Conservation (phyloP, 2,113 vertebrate genomes). For the Chaenogobius annularis region DNA sequence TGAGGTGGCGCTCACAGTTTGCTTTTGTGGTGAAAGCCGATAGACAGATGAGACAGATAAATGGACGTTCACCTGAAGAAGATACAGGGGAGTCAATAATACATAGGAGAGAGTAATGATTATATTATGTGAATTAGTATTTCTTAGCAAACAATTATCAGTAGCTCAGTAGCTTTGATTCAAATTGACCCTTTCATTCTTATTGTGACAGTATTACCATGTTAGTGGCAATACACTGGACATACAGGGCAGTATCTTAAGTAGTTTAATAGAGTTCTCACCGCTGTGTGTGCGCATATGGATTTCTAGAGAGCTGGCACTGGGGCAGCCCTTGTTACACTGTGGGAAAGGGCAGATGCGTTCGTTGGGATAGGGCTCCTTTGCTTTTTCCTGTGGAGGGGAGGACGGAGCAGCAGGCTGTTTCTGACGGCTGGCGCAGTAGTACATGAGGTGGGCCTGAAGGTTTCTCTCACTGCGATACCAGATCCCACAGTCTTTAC, state of each 20-base stretch:
- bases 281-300: constrained; percentile 98
- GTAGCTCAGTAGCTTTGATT: neutral
- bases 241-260: neutral
- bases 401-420: constrained; percentile 67
- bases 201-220: no score
- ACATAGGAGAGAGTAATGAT: neutral
- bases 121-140: neutral
- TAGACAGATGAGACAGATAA: constrained; percentile 95
- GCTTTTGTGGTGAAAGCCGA: constrained; percentile 98
- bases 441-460: constrained; percentile 97
- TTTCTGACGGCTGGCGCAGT: constrained; percentile 93
- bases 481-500: constrained; percentile 99
- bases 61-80: constrained; percentile 89
- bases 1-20: constrained; percentile 97
- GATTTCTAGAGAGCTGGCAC: constrained; percentile 96
- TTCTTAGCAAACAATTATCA: neutral
- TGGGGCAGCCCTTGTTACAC: constrained; percentile 98
- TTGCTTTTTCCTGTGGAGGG: constrained; percentile 86
- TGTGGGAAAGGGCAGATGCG: constrained; percentile 94
- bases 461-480: constrained; percentile 96
- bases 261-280: constrained; percentile 56
- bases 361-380: constrained; percentile 91
- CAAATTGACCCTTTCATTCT: no score
- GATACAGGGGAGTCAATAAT: neutral
- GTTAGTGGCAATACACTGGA: neutral